Evolutionary conservation across 1,140 invertebrate genomes (phyloP), one percentile per base, ranked within the genome.

Genomic region (Drosophila rufa): DNA sequence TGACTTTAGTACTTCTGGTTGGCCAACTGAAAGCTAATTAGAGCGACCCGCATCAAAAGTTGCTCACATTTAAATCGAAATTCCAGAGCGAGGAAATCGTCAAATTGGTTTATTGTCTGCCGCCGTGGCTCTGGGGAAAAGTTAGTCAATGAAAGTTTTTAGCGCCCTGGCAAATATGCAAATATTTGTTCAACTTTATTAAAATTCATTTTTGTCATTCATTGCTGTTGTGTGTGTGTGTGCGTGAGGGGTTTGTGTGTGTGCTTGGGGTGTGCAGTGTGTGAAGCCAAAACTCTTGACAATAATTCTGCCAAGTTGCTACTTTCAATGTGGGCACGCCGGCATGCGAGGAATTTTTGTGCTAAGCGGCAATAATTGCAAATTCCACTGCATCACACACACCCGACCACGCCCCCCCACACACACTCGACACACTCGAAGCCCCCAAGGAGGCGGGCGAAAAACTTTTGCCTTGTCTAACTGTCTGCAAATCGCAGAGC

Each of bases 131-230:
- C 30, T 61, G 62, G 62, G 25, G 51, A 25, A 75, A 90, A 89
- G 53, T 80, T 79, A 69, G 80, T 84, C 80, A 89, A 89, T 81
- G 80, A 89, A 90, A 84, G 85, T 89, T 89, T 89, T 81, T 79
- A 75, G 85, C 80, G 74, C 45, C 69, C 73, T 80, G 66, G 77
- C 78, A 84, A 78, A 90, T 84, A 90, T 89, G 84, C 85, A 89
- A 89, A 89, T 89, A 89, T 89, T 89, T 89, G 85, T 53, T 51
- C 85, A 89, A 89, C 80, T 90, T 84, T 89, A 89, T 89, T 89
- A 89, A 89, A 89, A 89, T 89, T 89, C 80, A 89, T 89, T 89
- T 89, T 89, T 89, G 84, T 89, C 84, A 89, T 87, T 87, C 80
- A 80, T 89, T 70, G 73, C 70, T 62, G 45, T 30, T 51, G 25